Evolutionary conservation across 2,888 invertebrate species (phyloP), one percentile per base, ranked within the genome.

Genomic region (Thyatira batis): DNA sequence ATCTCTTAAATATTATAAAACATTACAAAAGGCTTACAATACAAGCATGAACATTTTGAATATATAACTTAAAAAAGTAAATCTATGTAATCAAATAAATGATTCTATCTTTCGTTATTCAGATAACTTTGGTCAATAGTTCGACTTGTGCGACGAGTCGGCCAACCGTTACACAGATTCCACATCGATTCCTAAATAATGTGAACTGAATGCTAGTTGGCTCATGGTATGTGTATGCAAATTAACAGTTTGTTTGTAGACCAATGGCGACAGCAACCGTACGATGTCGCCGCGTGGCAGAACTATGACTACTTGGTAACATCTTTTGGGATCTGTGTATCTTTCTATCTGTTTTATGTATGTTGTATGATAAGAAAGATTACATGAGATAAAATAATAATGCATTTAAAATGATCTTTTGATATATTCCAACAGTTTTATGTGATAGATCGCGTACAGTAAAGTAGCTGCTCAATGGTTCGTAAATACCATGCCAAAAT

Each of bases 161-260:
- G 52, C 60, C 60, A 59, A 85, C 90, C 85, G 89, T 87, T 89
- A 88, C 63, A 65, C 60, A 76, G 80, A 85, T 84, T 81, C 84
- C 83, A 73, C 69, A 62, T 60, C 74, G 78, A 73, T 80, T 78
- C 82, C 80, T 78, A 85, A 87, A 85, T 84, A 82, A 80, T 81
- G 78, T 75, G 75, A 73, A 71, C 67, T 76, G 81, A 84, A 82
- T 80, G 75, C 73, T 76, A 76, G 76, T 69, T 71, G 76, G 67
- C 69, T 69, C 70, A 77, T 76, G 39, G 39, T 39, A 39, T 39
- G 39, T 39, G 6, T 23, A 88, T 89, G 84, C 77, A 84, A 88
- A 89, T 88, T 78, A 82, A 72, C 77, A 70, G 80, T 78, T 81
- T 80, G 71, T 77, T 75, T 82, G 81, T 79, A 66, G 75, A 73